These are phyloP conservation scores for Tridacna gigas DNA, from an alignment of 2,888 invertebrate species.

Conservation along the genomic window DNA sequence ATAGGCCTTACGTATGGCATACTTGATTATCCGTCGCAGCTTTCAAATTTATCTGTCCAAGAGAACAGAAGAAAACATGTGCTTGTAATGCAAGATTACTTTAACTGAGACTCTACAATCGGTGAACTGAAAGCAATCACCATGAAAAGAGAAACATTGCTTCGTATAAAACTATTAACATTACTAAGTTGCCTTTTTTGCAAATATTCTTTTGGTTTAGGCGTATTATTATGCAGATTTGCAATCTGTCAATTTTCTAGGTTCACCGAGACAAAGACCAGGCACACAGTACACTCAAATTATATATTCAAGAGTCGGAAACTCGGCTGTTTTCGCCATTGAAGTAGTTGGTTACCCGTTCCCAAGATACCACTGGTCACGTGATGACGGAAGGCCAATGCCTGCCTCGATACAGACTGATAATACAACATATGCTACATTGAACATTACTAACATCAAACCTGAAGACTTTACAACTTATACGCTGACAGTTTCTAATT, in stretches of 20 bases:
- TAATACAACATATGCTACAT: not conserved
- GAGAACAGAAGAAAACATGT: no score
- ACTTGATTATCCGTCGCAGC: no score
- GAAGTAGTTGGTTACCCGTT: conserved; percentile 31
- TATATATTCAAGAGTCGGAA: not conserved
- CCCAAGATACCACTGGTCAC: conserved; percentile 42
- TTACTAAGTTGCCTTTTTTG: no score
- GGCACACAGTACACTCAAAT: not conserved
- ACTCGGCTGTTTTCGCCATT: not conserved
- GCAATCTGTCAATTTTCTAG: conserved; percentile 1
- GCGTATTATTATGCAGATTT: no score
- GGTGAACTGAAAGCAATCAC: no score
- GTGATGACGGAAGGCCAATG: conserved; percentile 30
- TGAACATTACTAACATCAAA: conserved; percentile 18
- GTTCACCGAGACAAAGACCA: conserved; percentile 36
- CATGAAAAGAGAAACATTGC: no score
- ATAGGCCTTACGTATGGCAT: no score
- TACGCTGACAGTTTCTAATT: conserved; percentile 43
- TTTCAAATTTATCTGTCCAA: no score
- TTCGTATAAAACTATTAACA: no score
- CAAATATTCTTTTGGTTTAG: no score
- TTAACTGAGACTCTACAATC: no score
- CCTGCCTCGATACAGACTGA: not conserved
- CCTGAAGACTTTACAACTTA: conserved; percentile 48
- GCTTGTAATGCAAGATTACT: no score